A percentile compares a stretch with the other conserved stretches of the same genome.
phyloP scores from a whole-genome alignment of 2,797 vertebrate species.

The Melanotaenia boesemani region DNA sequence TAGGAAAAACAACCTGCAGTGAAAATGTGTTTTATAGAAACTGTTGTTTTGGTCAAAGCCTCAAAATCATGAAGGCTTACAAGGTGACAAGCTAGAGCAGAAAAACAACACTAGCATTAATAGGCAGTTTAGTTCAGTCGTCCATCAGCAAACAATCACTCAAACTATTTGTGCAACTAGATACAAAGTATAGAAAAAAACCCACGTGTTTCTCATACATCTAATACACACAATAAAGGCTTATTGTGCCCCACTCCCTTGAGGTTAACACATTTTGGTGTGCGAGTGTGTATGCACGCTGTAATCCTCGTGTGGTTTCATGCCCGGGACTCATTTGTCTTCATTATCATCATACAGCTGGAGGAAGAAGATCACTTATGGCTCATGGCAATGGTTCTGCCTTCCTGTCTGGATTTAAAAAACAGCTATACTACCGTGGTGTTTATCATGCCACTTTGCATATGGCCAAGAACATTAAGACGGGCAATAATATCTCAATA shows the following conservation, averaged over 20 bases:
- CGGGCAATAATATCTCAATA: conserved; percentile 37
- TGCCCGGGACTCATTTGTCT: conserved; percentile 73
- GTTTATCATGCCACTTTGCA: conserved; percentile 67
- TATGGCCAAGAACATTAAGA: conserved; percentile 34
- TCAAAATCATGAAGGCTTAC: conserved; percentile 21
- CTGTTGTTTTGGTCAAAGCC: conserved; percentile 14
- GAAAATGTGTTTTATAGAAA: conserved; percentile 40
- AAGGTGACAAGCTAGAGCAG: conserved; percentile 22
- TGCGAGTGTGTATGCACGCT: conserved; percentile 24
- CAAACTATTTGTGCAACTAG: conserved; percentile 20
- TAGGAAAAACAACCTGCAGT: conserved; percentile 24
- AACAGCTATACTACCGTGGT: conserved; percentile 57
- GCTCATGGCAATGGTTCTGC: conserved; percentile 61
- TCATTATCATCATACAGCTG: conserved; percentile 72
- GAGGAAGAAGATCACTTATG: conserved; percentile 71
- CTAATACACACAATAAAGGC: conserved; percentile 36
- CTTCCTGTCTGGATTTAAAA: conserved; percentile 62
- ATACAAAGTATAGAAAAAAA: conserved; percentile 28
- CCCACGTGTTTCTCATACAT: conserved; percentile 28
- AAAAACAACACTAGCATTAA: conserved; percentile 20
- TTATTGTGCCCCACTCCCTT: conserved; percentile 35
- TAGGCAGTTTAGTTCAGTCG: conserved; percentile 19
- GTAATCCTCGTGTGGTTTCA: conserved; percentile 71
- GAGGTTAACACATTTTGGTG: conserved; percentile 27
- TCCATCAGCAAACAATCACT: conserved; percentile 37